These are phyloP conservation scores for Chloebia gouldiae DNA, from an alignment of 2,113 vertebrate species.

Conservation along the genomic window DNA sequence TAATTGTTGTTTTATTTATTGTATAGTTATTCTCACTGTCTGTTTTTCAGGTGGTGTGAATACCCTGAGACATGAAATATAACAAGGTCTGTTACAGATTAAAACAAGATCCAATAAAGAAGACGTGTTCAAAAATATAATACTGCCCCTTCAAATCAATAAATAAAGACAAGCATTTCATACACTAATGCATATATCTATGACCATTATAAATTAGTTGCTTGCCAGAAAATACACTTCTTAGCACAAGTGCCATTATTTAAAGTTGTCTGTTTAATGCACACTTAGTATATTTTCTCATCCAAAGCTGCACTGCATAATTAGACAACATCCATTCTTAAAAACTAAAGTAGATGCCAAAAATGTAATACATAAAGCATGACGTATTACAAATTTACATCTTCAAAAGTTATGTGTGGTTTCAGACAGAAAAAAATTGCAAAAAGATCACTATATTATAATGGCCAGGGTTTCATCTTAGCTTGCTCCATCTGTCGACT, in stretches of 20 bases:
- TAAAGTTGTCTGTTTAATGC: conserved; percentile 85
- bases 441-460: conserved; percentile 65
- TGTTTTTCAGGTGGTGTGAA: conserved; percentile 70
- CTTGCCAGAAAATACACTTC: conserved; percentile 88
- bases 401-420: conserved; percentile 73
- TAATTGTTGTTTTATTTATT: conserved; percentile 61
- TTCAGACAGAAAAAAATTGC: conserved; percentile 71
- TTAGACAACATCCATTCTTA: conserved; percentile 85
- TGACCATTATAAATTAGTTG: conserved; percentile 85
- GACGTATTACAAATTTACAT: conserved; percentile 78
- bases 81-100: conserved; percentile 71
- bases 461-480: conserved; percentile 26
- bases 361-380: conserved; percentile 76
- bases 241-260: conserved; percentile 86
- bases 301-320: conserved; percentile 78
- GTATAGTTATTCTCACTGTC: conserved; percentile 66
- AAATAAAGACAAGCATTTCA: conserved; percentile 85
- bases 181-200: conserved; percentile 85
- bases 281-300: conserved; percentile 84
- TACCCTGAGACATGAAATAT: conserved; percentile 71
- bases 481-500: conserved; percentile 26
- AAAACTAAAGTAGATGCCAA: conserved; percentile 80
- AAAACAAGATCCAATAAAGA: conserved; percentile 75
- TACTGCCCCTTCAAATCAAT: conserved; percentile 81
- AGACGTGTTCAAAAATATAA: conserved; percentile 79